Percentiles rank a stretch among this genome's conserved stretches.
These are phyloP conservation scores for Brienomyrus brachyistius DNA, from an alignment of 2,113 vertebrate species.

Conservation along the genomic window DNA sequence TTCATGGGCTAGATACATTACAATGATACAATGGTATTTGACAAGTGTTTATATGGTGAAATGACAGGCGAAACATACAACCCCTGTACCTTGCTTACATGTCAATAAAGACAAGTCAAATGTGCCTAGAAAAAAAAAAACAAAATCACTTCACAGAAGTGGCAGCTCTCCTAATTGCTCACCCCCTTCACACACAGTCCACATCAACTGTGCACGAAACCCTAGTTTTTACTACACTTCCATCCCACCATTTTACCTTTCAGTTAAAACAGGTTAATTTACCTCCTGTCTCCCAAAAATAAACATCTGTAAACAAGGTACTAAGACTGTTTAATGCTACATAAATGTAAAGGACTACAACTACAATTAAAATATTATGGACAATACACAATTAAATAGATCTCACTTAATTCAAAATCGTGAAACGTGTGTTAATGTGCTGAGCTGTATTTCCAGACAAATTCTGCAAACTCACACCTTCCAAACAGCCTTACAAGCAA, in stretches of 20 bases:
- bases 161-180: conserved; percentile 41
- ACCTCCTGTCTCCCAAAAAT: conserved; percentile 46
- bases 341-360: conserved; percentile 35
- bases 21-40: conserved; percentile 29
- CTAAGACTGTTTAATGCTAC: conserved; percentile 42
- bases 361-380: conserved; percentile 27
- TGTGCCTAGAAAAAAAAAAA: conserved; percentile 25
- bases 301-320: conserved; percentile 48
- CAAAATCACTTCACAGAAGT: conserved; percentile 67
- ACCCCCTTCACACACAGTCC: neutral
- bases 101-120: conserved; percentile 36
- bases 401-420: conserved; percentile 8
- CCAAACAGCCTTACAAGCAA: neutral
- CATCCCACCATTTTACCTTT: conserved; percentile 22
- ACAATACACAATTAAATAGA: conserved; percentile 28
- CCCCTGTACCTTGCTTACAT: conserved; percentile 58
- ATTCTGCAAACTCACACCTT: neutral
- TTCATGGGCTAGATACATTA: conserved; percentile 32
- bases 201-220: neutral
- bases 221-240: neutral
- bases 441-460: conserved; percentile 13
- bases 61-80: conserved; percentile 59
- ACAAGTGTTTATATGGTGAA: conserved; percentile 57
- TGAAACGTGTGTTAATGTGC: neutral
- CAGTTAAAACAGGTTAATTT: conserved; percentile 36